phyloP scores from a whole-genome alignment of 2,888 invertebrate species.

The Trachelus stipa region DNA sequence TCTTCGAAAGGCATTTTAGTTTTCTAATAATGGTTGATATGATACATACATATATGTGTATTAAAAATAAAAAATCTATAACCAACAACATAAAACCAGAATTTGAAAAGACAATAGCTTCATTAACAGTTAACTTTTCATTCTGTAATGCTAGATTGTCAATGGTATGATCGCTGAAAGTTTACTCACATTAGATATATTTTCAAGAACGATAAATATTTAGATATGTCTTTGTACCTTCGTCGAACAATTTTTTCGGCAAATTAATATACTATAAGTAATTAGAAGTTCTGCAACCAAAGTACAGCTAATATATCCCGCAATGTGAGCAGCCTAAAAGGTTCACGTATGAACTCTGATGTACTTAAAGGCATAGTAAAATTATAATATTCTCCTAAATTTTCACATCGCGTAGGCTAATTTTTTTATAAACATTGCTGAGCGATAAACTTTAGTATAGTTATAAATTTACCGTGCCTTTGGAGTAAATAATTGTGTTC shows the following conservation, averaged over 20 bases:
- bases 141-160: not conserved
- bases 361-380: conserved; percentile 5
- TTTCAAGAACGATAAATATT: conserved; percentile 14
- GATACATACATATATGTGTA: not conserved
- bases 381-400: conserved; percentile 7
- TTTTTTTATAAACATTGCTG: not conserved
- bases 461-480: conserved; percentile 42
- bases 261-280: not conserved
- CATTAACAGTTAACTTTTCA: not conserved
- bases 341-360: not conserved
- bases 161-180: not conserved
- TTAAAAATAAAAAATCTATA: not conserved
- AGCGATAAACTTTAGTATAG: not conserved
- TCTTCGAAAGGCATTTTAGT: not conserved
- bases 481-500: conserved; percentile 38
- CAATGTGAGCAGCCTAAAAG: not conserved
- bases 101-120: not conserved
- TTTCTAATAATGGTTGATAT: not conserved
- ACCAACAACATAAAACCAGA: not conserved
- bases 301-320: not conserved
- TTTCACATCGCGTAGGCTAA: not conserved
- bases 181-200: not conserved
- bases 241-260: not conserved
- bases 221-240: conserved; percentile 13
- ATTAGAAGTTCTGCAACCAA: not conserved